Base-by-base conservation (phyloP, 2,888 invertebrate species). In the Azorinus chamasolen region DNA sequence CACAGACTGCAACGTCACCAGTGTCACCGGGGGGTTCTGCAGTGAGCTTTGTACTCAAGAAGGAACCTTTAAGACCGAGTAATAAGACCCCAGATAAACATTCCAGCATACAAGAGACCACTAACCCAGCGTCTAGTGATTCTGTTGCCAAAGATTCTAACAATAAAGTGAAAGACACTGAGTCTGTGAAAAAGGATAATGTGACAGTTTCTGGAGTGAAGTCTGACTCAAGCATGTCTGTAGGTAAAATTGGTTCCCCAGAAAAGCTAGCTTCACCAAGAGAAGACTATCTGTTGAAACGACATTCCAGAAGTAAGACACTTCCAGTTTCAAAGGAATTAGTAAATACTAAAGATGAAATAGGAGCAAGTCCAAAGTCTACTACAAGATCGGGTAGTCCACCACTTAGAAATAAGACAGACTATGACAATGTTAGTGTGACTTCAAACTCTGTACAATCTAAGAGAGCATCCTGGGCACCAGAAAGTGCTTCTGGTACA, bases 271-370 rank as follows among this genome's bases (percentile, higher is more conserved):
- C 83, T 10, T 86, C 90, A 43, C 87, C 87, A 14, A 83, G 83
- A 57, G 89, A 90, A 27, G 90, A 89, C 14, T 89, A 88, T 74
- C 87, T 80, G 65, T 54, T 79, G 12, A 86, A 82, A 65, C 70
- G 88, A 59, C 86, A 87, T 65, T 71, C 54, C 22, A 83, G 89
- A 43, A 89, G 88, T 73, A 88, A 87, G 73, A 90, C 90, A 0
- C 68, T 90, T 16, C 89, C 90, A 46, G 83, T 83, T n/a, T 64
- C 83, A 6, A 76, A 75, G 54, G 83, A 85, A 18, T 54, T 83
- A 39, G 50, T 85, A 16, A 71, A 83, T 41, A 72, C 66, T 43
- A 65, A 74, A 54, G 76, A 74, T 50, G 66, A 74, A 51, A 20
- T 53, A 16, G 43, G n/a, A 10, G 39, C 41, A 32, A 18, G 18